Evolutionary conservation across 2,888 invertebrate species (phyloP), one percentile per base, ranked within the genome.

Genomic region (Drosophila pseudotalamancana): DNA sequence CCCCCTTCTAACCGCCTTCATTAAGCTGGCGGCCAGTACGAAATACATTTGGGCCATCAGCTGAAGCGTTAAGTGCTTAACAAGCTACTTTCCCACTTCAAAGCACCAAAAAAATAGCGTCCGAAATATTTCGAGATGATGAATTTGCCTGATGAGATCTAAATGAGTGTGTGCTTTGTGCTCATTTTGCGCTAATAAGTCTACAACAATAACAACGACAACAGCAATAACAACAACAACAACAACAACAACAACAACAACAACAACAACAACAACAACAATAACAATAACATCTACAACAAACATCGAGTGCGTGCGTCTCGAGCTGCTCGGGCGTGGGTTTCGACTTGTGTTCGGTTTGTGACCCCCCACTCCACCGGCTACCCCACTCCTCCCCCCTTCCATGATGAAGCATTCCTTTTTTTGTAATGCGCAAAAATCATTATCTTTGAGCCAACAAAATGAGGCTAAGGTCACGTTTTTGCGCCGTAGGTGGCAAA

Each of bases 71-170:
- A 82, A 81, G 83, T 82, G 83, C 23, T 64, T 85, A 81, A 81
- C 80, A 76, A 81, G 80, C 80, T 76, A 81, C 80, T 85, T 81
- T 81, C 80, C 86, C 86, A 81, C 86, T 81, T 81, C 77, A 85
- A 85, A 75, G 59, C 76, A 72, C 51, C 61, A 57, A 48, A 54
- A 54, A 53, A 59, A 40, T 50, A 53, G 55, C 57, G 66, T 59
- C 54, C 66, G 16, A 46, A 57, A 63, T 53, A 46, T 42, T 55
- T 51, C 40, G 42, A 59, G 56, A 31, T 56, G 70, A 69, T 62
- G 60, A 57, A 48, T 50, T 65, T 18, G 34, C 49, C 55, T 40
- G 56, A 77, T 59, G 65, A 61, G 65, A 60, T 63, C 59, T 43
- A 66, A 67, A 71, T 71, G 63, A 67, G 57, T 51, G 51, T 21